phyloP scores from a whole-genome alignment of 2,888 invertebrate species.

The Rhingia campestris region DNA sequence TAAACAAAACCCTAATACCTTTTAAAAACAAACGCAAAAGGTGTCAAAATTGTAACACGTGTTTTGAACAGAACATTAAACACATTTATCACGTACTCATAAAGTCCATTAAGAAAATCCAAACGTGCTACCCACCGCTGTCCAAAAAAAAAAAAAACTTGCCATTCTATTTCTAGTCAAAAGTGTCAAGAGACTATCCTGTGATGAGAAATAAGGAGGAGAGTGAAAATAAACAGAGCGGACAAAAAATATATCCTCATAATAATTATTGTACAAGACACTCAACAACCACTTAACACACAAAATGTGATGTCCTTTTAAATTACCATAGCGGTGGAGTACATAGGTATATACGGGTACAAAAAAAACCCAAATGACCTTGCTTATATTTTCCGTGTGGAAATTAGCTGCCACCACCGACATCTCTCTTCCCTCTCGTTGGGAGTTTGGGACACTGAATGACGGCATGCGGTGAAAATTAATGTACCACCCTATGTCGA shows the following conservation, averaged over 20 bases:
- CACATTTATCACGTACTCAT: conserved; percentile 58
- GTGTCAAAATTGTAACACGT: conserved; percentile 34
- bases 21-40: not conserved
- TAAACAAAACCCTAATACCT: not conserved
- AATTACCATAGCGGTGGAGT: conserved; percentile 44
- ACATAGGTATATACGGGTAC: not conserved
- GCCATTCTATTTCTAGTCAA: conserved; percentile 29
- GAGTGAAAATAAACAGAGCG: conserved; percentile 4
- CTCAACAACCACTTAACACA: conserved; percentile 72
- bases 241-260: conserved; percentile 38
- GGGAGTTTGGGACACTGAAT: conserved; percentile 11
- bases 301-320: conserved; percentile 65
- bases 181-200: conserved; percentile 14
- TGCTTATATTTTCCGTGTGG: conserved; percentile 53
- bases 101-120: conserved; percentile 53
- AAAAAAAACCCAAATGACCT: conserved; percentile 64
- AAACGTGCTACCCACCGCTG: conserved; percentile 33
- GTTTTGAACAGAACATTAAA: conserved; percentile 28
- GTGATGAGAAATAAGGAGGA: not conserved
- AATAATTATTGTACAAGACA: conserved; percentile 72
- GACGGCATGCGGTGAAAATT: conserved; percentile 39
- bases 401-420: conserved; percentile 60
- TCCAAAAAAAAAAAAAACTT: conserved; percentile 18
- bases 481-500: conserved; percentile 35
- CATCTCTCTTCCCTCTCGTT: not conserved